Base-by-base conservation (phyloP, 2,113 vertebrate genomes). In the Galbula dea region DNA sequence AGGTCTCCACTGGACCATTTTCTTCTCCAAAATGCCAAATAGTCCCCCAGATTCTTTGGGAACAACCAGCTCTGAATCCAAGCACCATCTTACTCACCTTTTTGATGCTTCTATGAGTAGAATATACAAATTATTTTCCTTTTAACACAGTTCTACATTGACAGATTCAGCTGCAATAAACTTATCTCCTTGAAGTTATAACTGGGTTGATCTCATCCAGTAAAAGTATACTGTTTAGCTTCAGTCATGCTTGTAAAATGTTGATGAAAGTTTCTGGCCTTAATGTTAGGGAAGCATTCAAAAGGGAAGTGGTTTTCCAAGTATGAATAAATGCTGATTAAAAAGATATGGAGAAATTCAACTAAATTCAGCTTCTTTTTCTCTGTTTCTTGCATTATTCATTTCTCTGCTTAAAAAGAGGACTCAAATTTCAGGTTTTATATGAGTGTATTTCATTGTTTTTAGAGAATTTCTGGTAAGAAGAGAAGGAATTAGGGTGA, bases 251-350 rank as follows among this genome's bases (percentile, higher is more conserved):
- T 77, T 90, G 10, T 78, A 93, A 94, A 96, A 90, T 62, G 58
- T 62, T 92, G 74, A 76, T 91, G 81, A 89, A 94, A 79, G 75
- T 85, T 92, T 94, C 81, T 96, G 88, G 61, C 54, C 63, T 55
- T 81, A 62, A 71, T 69, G 45, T 71, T 88, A 73, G 30, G 49
- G 78, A 89, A 76, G 11, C 10, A 79, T 78, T 94, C 68, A 79
- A 78, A 92, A 92, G 62, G 90, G 92, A 96, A 95, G 86, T 92
- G 92, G 83, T 93, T 96, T 95, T 81, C 55, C 45, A 90, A 94
- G 58, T 79, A 87, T 62, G 76, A 92, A 85, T 65, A 95, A 79
- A 84, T 86, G 62, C 26, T 89, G 90, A 93, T 88, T 93, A 68
- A 95, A 94, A 95, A 90, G 66, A 82, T 82, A 87, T 69, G 32